A percentile compares a stretch with the other conserved stretches of the same genome.
Evolutionary conservation across 1,140 invertebrate genomes (phyloP).

Genomic region (Drosophila sechellia): DNA sequence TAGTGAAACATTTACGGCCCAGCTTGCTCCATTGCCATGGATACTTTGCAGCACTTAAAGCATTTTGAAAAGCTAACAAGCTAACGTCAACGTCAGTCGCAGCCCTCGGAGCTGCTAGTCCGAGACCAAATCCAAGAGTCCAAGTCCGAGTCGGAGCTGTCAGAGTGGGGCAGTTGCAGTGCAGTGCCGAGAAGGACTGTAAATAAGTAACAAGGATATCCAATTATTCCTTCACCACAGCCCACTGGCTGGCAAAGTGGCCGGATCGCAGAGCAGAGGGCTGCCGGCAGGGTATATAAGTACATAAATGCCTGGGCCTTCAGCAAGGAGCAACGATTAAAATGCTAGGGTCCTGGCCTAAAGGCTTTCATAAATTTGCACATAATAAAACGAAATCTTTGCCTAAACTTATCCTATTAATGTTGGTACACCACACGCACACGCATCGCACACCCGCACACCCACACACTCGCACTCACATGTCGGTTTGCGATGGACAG

Average conservation of each 20-base stretch:
- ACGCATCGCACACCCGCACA: conserved; percentile 16
- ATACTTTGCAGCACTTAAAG: conserved; percentile 66
- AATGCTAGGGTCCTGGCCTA: conserved; percentile 53
- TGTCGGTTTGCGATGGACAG: conserved; percentile 18
- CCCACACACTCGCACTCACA: conserved; percentile 12
- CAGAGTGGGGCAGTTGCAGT: conserved; percentile 13
- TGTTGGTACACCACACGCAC: conserved; percentile 49
- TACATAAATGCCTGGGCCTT: conserved; percentile 34
- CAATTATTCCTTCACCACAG: conserved; percentile 70
- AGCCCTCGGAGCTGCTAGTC: conserved; percentile 44
- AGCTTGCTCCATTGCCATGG: conserved; percentile 20
- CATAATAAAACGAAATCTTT: conserved; percentile 81
- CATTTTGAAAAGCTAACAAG: conserved; percentile 74
- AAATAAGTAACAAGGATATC: conserved; percentile 81
- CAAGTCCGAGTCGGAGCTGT: conserved; percentile 36
- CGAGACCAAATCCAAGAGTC: conserved; percentile 12
- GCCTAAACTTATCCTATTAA: conserved; percentile 75
- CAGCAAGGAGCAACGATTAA: conserved; percentile 59
- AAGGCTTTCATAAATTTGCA: conserved; percentile 78
- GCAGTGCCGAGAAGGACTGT: conserved; percentile 37
- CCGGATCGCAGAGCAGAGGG: neutral
- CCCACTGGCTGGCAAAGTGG: conserved; percentile 28
- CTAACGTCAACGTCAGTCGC: conserved; percentile 67
- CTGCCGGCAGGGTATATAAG: conserved; percentile 11
- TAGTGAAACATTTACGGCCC: conserved; percentile 34